Evolutionary conservation across 2,113 vertebrate genomes (phyloP).

Genomic region (Trinectes maculatus): DNA sequence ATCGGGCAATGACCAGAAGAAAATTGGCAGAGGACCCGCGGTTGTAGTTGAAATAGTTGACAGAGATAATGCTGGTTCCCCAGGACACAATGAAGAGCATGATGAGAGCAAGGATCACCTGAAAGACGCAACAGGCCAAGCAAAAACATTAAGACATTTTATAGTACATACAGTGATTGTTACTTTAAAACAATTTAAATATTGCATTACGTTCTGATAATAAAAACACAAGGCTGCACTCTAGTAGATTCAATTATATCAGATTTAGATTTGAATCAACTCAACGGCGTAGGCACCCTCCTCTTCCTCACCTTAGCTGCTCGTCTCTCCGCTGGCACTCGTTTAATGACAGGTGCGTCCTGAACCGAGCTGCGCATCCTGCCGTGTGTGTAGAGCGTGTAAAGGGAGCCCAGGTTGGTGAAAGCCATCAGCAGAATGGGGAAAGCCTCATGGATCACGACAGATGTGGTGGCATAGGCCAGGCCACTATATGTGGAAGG

Average conservation of each 20-base stretch:
- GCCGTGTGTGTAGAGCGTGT: slow-evolving; percentile 77
- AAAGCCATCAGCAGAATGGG: slow-evolving; percentile 82
- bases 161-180: no score
- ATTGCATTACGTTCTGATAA: background rate
- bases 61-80: slow-evolving; percentile 82
- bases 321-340: slow-evolving; percentile 79
- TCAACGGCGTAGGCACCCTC: no score
- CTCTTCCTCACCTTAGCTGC: slow-evolving; percentile 79
- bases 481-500: slow-evolving; percentile 69
- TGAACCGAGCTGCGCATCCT: slow-evolving; percentile 22
- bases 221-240: background rate
- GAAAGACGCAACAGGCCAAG: slow-evolving; percentile 16
- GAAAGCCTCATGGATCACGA: slow-evolving; percentile 82
- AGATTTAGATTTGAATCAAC: no score
- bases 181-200: no score
- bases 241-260: no score
- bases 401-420: slow-evolving; percentile 81
- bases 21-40: slow-evolving; percentile 58
- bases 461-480: slow-evolving; percentile 79
- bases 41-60: slow-evolving; percentile 85
- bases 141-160: background rate
- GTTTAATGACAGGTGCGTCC: slow-evolving; percentile 54
- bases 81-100: slow-evolving; percentile 81
- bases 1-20: slow-evolving; percentile 80
- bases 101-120: slow-evolving; percentile 83